Percentiles rank a stretch among this genome's conserved stretches.
Conservation (phyloP, 2,113 vertebrate genomes). For the Penelope pileata region DNA sequence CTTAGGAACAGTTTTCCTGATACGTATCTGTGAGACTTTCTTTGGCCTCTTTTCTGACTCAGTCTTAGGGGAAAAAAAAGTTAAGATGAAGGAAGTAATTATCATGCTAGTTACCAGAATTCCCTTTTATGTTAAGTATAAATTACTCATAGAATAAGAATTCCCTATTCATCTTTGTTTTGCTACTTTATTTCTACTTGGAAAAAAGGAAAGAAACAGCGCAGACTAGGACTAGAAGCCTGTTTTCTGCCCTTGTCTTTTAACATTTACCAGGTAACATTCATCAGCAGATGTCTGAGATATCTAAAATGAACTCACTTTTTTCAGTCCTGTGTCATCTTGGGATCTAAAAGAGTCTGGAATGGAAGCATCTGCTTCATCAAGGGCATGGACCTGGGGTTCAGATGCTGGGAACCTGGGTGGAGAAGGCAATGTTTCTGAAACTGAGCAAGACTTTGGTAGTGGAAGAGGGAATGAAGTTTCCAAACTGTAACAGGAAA, state of each 20-base stretch:
- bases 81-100: neutral
- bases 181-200: neutral
- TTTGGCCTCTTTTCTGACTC: slow-evolving; percentile 79
- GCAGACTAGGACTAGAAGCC: neutral
- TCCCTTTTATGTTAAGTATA: neutral
- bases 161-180: neutral
- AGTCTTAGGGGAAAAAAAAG: slow-evolving; percentile 40
- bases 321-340: slow-evolving; percentile 61
- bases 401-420: slow-evolving; percentile 55
- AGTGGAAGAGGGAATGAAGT: slow-evolving; percentile 37
- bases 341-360: slow-evolving; percentile 45
- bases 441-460: slow-evolving; percentile 63
- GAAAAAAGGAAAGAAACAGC: neutral
- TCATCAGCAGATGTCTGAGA: neutral
- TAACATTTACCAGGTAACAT: neutral
- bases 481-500: slow-evolving; percentile 56
- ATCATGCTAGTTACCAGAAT: neutral
- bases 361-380: slow-evolving; percentile 52
- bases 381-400: slow-evolving; percentile 40
- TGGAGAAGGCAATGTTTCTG: slow-evolving; percentile 37
- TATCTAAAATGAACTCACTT: slow-evolving; percentile 63
- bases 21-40: slow-evolving; percentile 93
- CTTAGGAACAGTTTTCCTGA: slow-evolving; percentile 89
- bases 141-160: neutral
- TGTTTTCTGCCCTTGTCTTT: neutral